These are phyloP conservation scores for Drosophila quasianomalipes DNA, from an alignment of 2,888 invertebrate genomes.

Conservation along the genomic window DNA sequence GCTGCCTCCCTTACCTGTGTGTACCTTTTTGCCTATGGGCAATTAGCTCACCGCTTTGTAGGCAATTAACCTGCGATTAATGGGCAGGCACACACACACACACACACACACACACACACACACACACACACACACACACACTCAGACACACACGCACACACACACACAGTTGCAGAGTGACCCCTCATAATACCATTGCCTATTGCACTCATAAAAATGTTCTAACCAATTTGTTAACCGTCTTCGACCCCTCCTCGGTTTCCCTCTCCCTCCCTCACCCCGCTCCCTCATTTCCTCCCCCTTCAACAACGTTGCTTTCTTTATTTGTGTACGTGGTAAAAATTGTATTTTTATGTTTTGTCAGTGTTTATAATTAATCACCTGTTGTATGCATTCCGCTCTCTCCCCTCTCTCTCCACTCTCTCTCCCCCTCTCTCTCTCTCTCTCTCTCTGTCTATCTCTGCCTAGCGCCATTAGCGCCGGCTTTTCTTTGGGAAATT, in stretches of 20 bases:
- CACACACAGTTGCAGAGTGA: conserved; percentile 25
- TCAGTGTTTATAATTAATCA: conserved; percentile 83
- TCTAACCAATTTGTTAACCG: conserved; percentile 68
- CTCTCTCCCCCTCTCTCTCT: conserved; percentile 9
- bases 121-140: no score
- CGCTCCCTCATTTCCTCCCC: background rate
- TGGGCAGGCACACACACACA: conserved; percentile 59
- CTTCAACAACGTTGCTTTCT: conserved; percentile 17
- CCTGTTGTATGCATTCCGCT: conserved; percentile 71
- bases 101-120: conserved; percentile 30
- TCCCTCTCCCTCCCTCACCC: background rate
- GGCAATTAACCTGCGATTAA: conserved; percentile 80
- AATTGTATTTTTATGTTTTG: conserved; percentile 82
- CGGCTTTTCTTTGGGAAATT: conserved; percentile 59
- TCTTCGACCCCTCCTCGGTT: conserved; percentile 33
- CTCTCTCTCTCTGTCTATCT: background rate
- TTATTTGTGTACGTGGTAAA: conserved; percentile 70
- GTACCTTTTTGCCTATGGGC: conserved; percentile 55
- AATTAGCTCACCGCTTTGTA: conserved; percentile 78
- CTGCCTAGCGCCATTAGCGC: conserved; percentile 77
- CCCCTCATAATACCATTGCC: conserved; percentile 48
- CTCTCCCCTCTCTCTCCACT: conserved; percentile 4
- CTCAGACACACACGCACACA: background rate
- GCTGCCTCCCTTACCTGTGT: conserved; percentile 35
- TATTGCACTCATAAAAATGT: conserved; percentile 68